Base-by-base conservation (phyloP, 2,113 vertebrate species). In the Lampris incognitus region DNA sequence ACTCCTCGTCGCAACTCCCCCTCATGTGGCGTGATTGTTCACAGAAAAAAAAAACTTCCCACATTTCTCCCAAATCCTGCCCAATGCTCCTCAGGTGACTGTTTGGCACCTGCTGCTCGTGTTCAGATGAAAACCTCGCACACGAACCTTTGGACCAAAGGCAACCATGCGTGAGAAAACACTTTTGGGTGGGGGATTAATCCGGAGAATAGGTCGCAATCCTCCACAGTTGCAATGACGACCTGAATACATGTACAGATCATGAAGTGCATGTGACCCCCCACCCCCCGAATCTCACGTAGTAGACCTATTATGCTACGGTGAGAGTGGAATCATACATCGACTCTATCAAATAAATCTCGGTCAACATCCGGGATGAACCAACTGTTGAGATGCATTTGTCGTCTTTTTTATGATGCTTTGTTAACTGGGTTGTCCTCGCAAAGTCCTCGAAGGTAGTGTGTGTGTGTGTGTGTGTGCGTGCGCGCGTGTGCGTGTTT, bases 1-100 rank as follows among this genome's bases (percentile, higher is more conserved):
- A 94, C 93, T 94, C 92, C 81, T 68, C 69, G 37, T 78, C 73
- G 64, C 72, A 83, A 89, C 80, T 81, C 85, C 82, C 65, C 75
- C 81, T 91, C 89, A 92, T 87, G 89, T 91, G 92, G 74, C 38
- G 38, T 57, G 67, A 76, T 72, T 68, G 75, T 63, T 80, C 79
- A 48, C 59, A 82, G 66, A 52, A 86, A 85, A 85, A 72, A 24
- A 24, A 24, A 24, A 24, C 61, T 76, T 41, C 83, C 82, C 64
- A 74, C 83, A 75, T 50, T 62, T 77, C 81, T 84, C 55, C 59
- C 11, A 86, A 88, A 82, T 88, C 87, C 78, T 52, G 9, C 48
- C 52, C 41, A 3, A 52, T 38, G 42, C 59, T 68, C 79, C 54
- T 88, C 87, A 90, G 88, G 70, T 89, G 89, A 88, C 60, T 40